These are phyloP conservation scores for Anastatus disparis DNA, from an alignment of 1,140 invertebrate species.

Conservation along the genomic window DNA sequence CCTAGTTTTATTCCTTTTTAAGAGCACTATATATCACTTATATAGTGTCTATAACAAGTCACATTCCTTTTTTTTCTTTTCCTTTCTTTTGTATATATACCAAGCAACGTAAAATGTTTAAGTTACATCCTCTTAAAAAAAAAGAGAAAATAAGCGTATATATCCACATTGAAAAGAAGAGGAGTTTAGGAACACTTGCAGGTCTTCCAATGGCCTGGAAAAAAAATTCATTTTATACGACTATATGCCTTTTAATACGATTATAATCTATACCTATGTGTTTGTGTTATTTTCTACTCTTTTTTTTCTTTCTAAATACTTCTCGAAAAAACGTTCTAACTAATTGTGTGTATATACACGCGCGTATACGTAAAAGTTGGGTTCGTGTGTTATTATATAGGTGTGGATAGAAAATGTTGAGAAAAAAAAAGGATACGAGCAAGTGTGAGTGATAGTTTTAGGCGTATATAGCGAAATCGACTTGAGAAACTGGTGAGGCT, in stretches of 20 bases:
- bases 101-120: neutral
- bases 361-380: neutral
- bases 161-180: too few species aligned
- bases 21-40: too few species aligned
- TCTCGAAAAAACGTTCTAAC: too few species aligned
- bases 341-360: too few species aligned
- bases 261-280: too few species aligned
- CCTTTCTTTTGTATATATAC: neutral
- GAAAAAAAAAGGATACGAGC: too few species aligned
- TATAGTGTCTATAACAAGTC: conserved; percentile 9
- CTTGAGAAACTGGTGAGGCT: neutral
- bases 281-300: too few species aligned
- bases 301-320: neutral
- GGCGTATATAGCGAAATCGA: conserved; percentile 9
- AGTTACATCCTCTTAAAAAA: neutral
- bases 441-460: too few species aligned
- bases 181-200: neutral
- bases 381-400: neutral
- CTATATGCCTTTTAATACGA: neutral
- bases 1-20: too few species aligned
- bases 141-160: neutral
- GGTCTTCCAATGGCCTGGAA: conserved; percentile 22
- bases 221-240: too few species aligned
- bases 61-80: conserved; percentile 12
- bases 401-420: too few species aligned